Evolutionary conservation across 2,113 vertebrate genomes (phyloP).

Genomic region (Coracopsis vasa): DNA sequence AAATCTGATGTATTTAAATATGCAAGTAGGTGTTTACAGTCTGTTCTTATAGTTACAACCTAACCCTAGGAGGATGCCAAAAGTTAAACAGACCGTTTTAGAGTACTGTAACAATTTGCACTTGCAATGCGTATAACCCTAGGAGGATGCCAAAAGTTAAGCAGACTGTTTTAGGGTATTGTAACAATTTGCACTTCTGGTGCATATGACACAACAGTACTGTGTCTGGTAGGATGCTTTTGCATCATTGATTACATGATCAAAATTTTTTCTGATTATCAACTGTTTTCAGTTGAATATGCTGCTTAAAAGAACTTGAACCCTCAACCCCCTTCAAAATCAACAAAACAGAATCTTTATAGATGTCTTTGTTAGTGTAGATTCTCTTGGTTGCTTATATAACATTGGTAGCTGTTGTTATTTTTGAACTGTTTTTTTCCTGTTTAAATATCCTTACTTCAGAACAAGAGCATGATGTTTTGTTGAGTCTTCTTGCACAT

Average conservation of each 20-base stretch:
- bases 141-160: background rate
- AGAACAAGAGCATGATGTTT: background rate
- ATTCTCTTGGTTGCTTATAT: background rate
- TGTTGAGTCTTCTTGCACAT: background rate
- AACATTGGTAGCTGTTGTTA: background rate
- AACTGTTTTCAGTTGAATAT: background rate
- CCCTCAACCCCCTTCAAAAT: background rate
- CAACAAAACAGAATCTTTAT: background rate
- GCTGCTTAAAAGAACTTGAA: background rate
- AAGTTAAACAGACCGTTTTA: background rate
- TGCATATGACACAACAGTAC: background rate
- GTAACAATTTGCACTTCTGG: background rate
- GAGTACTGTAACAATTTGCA: background rate
- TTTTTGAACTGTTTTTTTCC: background rate
- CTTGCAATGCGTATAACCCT: accelerated
- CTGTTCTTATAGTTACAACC: accelerated
- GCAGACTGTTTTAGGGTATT: background rate
- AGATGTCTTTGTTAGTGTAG: background rate
- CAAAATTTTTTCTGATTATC: background rate
- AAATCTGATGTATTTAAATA: background rate
- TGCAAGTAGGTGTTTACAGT: background rate
- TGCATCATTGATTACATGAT: background rate
- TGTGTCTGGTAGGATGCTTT: background rate
- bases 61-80: background rate
- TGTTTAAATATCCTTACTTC: background rate